Conservation (phyloP, 2,888 invertebrate species). For the Synergus japonicus region DNA sequence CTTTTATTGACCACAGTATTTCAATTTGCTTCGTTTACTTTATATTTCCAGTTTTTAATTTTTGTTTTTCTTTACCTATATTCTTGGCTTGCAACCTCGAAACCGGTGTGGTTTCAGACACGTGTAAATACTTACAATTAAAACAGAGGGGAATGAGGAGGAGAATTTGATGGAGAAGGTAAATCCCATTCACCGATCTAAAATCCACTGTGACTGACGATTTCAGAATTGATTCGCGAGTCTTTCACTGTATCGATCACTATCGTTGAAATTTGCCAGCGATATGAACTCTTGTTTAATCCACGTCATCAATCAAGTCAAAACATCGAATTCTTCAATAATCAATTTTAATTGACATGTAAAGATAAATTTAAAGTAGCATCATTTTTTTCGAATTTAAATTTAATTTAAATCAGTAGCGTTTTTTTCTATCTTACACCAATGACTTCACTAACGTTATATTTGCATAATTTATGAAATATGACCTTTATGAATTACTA, state of each 20-base stretch:
- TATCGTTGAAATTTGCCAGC: neutral
- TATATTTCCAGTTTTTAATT: neutral
- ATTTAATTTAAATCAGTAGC: too few species aligned
- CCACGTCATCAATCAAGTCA: neutral
- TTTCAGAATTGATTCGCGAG: neutral
- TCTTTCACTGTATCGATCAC: neutral
- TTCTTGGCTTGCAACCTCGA: neutral
- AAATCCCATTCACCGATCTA: neutral
- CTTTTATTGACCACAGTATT: neutral
- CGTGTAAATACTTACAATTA: conserved; percentile 1
- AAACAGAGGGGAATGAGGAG: neutral
- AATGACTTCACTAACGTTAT: neutral
- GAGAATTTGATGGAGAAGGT: neutral
- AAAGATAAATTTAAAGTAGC: too few species aligned
- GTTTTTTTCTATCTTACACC: neutral
- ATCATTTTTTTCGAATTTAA: too few species aligned
- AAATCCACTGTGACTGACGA: neutral
- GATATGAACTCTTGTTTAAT: too few species aligned
- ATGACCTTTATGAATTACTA: neutral
- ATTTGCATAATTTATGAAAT: neutral
- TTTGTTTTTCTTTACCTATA: neutral
- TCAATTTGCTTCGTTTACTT: neutral
- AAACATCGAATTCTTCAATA: neutral
- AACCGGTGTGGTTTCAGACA: neutral
- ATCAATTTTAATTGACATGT: too few species aligned